A percentile compares a stretch with the other conserved stretches of the same genome.
phyloP scores from a whole-genome alignment of 2,888 invertebrate genomes.

The Acanthosoma haemorrhoidale region DNA sequence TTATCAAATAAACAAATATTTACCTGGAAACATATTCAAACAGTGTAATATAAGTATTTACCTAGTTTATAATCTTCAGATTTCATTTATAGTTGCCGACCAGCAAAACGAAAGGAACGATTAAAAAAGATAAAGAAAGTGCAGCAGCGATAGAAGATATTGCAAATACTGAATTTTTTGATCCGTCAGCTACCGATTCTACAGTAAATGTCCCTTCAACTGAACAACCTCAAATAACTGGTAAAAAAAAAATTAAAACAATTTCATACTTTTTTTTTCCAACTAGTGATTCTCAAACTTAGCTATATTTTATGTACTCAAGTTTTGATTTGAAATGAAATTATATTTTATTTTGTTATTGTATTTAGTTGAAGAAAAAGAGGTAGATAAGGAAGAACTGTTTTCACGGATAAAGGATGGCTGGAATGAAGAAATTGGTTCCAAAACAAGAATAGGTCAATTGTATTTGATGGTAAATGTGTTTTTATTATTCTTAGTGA shows the following conservation, averaged over 20 bases:
- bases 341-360: no score
- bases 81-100: conserved; percentile 29
- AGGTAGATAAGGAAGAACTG: conserved; percentile 20
- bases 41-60: no score
- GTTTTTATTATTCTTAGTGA: no score
- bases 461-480: conserved; percentile 76
- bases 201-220: neutral
- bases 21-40: no score
- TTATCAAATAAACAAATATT: no score
- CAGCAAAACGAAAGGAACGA: conserved; percentile 33
- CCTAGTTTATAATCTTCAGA: no score
- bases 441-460: conserved; percentile 80
- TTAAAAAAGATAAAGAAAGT: conserved; percentile 32
- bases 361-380: conserved; percentile 12
- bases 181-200: neutral
- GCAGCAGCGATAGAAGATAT: conserved; percentile 4
- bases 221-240: neutral
- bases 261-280: no score
- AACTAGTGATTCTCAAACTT: no score
- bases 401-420: conserved; percentile 49
- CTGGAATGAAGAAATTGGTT: conserved; percentile 72
- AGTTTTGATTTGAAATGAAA: no score
- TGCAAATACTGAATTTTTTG: conserved; percentile 15
- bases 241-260: no score
- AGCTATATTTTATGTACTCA: no score